Percentiles rank a stretch among this genome's conserved stretches.
Evolutionary conservation across 2,888 invertebrate species (phyloP).

Genomic region (Drosophila cracens): DNA sequence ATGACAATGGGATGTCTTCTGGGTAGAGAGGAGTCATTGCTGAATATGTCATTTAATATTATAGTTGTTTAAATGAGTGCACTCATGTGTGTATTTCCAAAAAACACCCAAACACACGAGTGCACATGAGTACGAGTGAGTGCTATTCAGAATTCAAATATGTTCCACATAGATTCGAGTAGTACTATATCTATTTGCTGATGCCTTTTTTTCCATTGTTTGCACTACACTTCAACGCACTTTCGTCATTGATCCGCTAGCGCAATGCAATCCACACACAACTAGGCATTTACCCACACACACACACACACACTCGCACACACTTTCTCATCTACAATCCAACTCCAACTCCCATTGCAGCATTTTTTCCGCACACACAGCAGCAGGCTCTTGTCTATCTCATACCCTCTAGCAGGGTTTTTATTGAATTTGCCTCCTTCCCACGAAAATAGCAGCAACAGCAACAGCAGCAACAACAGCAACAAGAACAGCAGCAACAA

Average conservation of each 20-base stretch:
- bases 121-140: background rate
- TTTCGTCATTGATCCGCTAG: conserved; percentile 76
- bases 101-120: background rate
- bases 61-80: conserved; percentile 14
- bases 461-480: background rate
- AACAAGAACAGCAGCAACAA: background rate
- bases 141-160: conserved; percentile 36
- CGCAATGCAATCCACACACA: conserved; percentile 28
- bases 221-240: conserved; percentile 81
- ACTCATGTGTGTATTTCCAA: conserved; percentile 14
- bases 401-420: conserved; percentile 46
- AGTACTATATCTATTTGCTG: conserved; percentile 63
- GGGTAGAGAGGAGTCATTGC: fast-evolving
- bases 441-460: background rate
- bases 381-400: conserved; percentile 42
- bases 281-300: background rate
- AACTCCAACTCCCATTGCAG: conserved; percentile 47
- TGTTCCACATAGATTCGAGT: conserved; percentile 50
- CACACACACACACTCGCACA: conserved; percentile 5
- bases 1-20: background rate
- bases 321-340: conserved; percentile 8
- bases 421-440: conserved; percentile 61
- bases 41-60: background rate
- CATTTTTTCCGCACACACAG: conserved; percentile 49
- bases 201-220: conserved; percentile 73